Evolutionary conservation across 2,888 invertebrate genomes (phyloP).

Genomic region (Crocallis elinguaria): DNA sequence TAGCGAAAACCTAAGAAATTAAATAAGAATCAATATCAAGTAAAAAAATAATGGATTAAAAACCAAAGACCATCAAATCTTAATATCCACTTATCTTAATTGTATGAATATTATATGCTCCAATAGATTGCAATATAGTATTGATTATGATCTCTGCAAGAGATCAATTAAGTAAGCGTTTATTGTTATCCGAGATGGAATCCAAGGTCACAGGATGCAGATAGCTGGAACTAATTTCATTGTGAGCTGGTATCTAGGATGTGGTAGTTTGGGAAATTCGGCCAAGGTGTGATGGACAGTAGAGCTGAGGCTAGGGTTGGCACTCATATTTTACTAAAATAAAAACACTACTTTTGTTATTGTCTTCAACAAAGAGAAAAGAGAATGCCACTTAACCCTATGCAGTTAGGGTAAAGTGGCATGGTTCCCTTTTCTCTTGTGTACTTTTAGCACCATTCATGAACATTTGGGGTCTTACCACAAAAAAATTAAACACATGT

Average conservation of each 20-base stretch:
- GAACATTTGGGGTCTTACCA: no score
- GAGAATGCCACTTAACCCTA: no score
- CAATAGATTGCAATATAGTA: constrained; percentile 27
- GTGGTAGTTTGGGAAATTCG: constrained; percentile 29
- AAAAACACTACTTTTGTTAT: background rate
- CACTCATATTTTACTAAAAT: background rate
- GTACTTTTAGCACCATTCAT: no score
- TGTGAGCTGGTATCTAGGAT: constrained; percentile 26
- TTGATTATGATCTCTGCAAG: constrained; percentile 40
- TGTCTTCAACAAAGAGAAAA: no score
- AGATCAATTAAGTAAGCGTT: constrained; percentile 33
- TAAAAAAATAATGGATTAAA: background rate
- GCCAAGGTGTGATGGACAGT: constrained; percentile 35
- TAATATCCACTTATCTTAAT: background rate
- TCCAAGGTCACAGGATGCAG: constrained; percentile 36
- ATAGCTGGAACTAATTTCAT: constrained; percentile 30
- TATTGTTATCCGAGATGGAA: constrained; percentile 19
- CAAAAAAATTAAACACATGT: no score
- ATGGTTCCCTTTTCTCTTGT: no score
- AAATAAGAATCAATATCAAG: no score
- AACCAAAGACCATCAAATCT: background rate
- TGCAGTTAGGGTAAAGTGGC: no score
- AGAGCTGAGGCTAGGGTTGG: constrained; percentile 11
- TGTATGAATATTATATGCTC: constrained; percentile 15
- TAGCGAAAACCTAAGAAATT: no score